Conservation (phyloP, 2,797 vertebrate species). For the Ptychobarbus kaznakovi region DNA sequence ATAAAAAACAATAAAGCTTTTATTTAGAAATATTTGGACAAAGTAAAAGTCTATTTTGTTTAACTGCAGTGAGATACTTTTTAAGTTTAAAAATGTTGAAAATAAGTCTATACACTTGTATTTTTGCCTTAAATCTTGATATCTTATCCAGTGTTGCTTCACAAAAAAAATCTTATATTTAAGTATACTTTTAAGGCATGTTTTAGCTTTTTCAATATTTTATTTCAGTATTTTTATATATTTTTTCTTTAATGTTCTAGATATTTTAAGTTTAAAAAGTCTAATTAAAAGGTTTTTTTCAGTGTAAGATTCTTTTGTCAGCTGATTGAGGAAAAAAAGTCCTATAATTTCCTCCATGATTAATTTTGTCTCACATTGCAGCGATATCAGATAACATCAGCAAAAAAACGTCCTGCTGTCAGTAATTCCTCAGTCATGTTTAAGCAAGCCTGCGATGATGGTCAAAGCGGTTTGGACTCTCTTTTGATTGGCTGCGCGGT, state of each 20-base stretch:
- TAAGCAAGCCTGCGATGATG: background rate
- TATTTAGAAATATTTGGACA: background rate
- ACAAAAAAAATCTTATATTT: background rate
- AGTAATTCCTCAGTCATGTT: background rate
- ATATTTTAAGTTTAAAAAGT: background rate
- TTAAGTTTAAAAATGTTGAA: background rate
- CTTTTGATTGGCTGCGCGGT: background rate
- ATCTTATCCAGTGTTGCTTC: background rate
- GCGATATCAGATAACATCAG: background rate
- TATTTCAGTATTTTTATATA: background rate
- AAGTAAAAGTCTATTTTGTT: background rate
- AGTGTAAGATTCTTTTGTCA: background rate
- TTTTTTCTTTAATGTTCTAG: background rate
- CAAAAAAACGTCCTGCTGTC: background rate
- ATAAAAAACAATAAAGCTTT: no score
- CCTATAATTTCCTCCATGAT: background rate
- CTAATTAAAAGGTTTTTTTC: background rate
- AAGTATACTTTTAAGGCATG: no score
- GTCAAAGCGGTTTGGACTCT: background rate
- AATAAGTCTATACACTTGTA: background rate
- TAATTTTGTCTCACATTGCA: slow-evolving; percentile 16
- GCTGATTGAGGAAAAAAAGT: background rate
- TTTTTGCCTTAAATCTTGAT: background rate
- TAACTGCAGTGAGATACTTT: background rate
- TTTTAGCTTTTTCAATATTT: background rate